Base-by-base conservation (phyloP, 2,113 vertebrate species). In the Triplophysa dalaica region DNA sequence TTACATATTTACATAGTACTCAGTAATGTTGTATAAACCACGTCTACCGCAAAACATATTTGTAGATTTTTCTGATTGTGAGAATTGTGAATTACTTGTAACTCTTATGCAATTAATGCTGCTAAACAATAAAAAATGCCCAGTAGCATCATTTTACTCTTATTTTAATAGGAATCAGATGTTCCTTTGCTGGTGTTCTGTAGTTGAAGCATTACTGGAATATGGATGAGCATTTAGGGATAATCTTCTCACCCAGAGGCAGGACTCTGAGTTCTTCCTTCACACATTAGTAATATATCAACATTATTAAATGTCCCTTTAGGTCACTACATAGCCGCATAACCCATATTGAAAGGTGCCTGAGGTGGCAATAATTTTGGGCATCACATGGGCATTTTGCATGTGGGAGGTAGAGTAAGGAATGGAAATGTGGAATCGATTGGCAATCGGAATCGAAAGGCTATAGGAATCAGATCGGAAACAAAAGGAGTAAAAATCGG, bases 211-310 rank as follows among this genome's bases (percentile, higher is more conserved):
- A 72, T 72, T 56, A 21, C 26, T 3, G 69, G 26, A 72, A 56
- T 58, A 72, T 72, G 26, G 16, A 29, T 54, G 68, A 29, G 24
- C 24, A 52, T 54, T 70, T 19, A 9, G 22, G 19, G 26, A 72
- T 56, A 72, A 72, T 72, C 69, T 26, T 56, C 69, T 19, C 65
- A 68, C 38, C 41, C 38, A 13, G 16, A 17, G 65, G 65, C 38
- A 22, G n/a, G 41, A 67, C 41, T 67, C n/a, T 6, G 64, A 67
- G 17, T 67, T 67, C 19, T 70, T 70, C 26, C 26, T 56, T 17
- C 26, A 13, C 26, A 56, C 26, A 72, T 38, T 38, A 56, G 69
- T 70, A 72, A 72, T 56, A 56, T 9, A 14, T 38, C 52, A 38
- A 56, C 2, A 21, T 70, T n/a, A 56, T 38, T 72, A 38, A 72